These are phyloP conservation scores for Manis pentadactyla DNA, from an alignment of 2,797 vertebrate genomes.

Conservation along the genomic window DNA sequence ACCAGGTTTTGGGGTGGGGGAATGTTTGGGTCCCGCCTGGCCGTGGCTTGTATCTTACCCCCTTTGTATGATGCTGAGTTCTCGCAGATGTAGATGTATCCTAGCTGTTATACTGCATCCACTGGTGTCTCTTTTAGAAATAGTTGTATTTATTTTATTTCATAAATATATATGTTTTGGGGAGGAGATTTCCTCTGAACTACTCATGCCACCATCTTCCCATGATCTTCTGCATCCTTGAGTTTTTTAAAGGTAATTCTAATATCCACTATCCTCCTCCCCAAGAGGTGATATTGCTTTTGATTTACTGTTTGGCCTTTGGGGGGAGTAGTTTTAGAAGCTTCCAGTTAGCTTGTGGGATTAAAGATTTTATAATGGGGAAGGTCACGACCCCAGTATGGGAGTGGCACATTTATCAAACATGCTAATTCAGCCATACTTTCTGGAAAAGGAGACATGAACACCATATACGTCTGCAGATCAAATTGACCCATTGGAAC, in stretches of 20 bases:
- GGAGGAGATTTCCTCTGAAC: too few species aligned
- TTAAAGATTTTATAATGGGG: neutral
- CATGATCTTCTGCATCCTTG: too few species aligned
- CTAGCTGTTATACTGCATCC: too few species aligned
- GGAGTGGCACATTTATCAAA: neutral
- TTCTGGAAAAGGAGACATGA: neutral
- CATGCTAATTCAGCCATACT: neutral
- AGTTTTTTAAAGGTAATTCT: neutral
- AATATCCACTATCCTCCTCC: neutral
- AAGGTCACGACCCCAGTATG: neutral
- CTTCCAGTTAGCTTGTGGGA: neutral
- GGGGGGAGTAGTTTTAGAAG: neutral
- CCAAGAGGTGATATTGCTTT: neutral
- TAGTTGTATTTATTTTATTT: too few species aligned
- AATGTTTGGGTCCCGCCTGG: too few species aligned
- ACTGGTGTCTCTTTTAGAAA: too few species aligned
- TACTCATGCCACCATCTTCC: too few species aligned
- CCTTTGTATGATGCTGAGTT: too few species aligned
- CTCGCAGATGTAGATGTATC: too few species aligned
- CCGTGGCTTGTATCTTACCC: too few species aligned
- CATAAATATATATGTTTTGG: too few species aligned
- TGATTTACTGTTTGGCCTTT: neutral
- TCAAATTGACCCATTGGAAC: neutral
- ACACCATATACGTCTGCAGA: neutral
- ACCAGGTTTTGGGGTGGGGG: too few species aligned